A percentile compares a stretch with the other conserved stretches of the same genome.
Conservation (phyloP, 2,113 vertebrate genomes). For the Panthera leo region DNA sequence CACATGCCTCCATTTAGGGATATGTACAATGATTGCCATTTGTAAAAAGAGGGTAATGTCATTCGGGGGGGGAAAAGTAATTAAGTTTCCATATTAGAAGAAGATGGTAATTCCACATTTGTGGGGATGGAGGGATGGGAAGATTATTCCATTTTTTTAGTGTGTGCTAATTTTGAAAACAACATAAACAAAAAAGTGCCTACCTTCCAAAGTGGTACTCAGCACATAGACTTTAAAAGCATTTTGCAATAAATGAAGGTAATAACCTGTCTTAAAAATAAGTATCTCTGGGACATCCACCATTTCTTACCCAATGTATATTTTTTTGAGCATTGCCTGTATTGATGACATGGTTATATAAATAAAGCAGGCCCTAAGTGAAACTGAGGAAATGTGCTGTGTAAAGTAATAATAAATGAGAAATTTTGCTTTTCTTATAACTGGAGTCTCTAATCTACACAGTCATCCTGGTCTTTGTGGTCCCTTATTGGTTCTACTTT, state of each 20-base stretch:
- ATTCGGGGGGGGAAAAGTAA: neutral
- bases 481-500: neutral
- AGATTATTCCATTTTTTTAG: neutral
- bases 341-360: neutral
- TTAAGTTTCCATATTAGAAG: neutral
- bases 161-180: neutral
- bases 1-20: constrained; percentile 54
- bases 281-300: neutral
- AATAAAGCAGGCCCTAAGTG: neutral
- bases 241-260: neutral
- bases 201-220: neutral
- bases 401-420: neutral
- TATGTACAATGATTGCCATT: neutral
- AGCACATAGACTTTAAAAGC: neutral
- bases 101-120: neutral
- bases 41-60: neutral
- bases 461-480: neutral
- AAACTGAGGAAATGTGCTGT: neutral
- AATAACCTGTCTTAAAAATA: neutral
- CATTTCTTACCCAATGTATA: neutral
- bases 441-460: neutral
- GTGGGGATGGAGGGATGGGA: neutral
- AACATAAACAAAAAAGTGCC: neutral
- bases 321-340: neutral
- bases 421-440: neutral